phyloP scores from a whole-genome alignment of 1,140 invertebrate species.

The Manduca sexta region DNA sequence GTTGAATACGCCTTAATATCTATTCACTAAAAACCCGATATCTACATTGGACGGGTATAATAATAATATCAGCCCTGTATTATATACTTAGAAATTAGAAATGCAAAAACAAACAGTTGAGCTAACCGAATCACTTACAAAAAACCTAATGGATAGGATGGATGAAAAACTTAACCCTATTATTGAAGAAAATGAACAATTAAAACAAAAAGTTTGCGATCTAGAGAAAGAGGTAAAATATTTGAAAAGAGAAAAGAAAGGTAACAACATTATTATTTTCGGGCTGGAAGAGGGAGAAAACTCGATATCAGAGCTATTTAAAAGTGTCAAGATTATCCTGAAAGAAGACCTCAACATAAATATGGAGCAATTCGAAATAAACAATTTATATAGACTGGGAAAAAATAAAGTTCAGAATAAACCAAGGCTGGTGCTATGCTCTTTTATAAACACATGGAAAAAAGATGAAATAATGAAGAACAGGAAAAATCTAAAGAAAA shows the following conservation, averaged over 20 bases:
- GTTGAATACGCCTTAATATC: too few relatives aligned
- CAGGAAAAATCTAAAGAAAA: too few relatives aligned
- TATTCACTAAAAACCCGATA: too few relatives aligned
- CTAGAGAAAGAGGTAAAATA: neutral
- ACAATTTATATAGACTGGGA: too few relatives aligned
- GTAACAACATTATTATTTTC: neutral
- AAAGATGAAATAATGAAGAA: too few relatives aligned
- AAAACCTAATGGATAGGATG: slow-evolving; percentile 1
- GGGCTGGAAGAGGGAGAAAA: neutral
- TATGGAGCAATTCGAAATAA: too few relatives aligned
- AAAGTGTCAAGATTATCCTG: neutral
- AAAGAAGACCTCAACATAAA: too few relatives aligned
- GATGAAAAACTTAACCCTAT: slow-evolving; percentile 3
- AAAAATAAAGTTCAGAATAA: too few relatives aligned
- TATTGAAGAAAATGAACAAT: slow-evolving; percentile 3
- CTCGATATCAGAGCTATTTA: neutral
- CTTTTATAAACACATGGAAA: too few relatives aligned
- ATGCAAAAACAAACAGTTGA: neutral
- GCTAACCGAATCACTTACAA: neutral
- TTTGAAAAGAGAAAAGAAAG: neutral
- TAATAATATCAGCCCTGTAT: too few relatives aligned
- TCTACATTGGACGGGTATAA: too few relatives aligned
- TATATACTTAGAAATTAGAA: neutral
- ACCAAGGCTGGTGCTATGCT: too few relatives aligned
- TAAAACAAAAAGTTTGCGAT: slow-evolving; percentile 2